Evolutionary conservation across 1,140 invertebrate genomes (phyloP).

Genomic region (Meloidogyne chitwoodi): DNA sequence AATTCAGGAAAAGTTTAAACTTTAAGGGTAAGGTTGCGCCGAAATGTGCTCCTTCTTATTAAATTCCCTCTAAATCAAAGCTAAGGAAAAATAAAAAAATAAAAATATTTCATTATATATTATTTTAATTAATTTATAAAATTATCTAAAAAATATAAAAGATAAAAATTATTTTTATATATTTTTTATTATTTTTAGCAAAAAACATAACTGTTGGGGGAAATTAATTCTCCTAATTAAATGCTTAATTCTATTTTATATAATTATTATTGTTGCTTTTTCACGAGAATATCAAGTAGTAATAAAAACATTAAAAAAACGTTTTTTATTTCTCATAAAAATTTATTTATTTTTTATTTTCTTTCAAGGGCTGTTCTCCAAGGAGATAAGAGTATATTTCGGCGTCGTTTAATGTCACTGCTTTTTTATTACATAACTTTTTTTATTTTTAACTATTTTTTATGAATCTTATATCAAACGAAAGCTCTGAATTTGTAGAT

Average conservation of each 20-base stretch:
- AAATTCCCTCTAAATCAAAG: too few relatives aligned
- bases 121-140: slow-evolving; percentile 2
- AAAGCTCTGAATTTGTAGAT: too few relatives aligned
- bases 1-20: too few relatives aligned
- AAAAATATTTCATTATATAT: too few relatives aligned
- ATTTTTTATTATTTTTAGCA: background rate
- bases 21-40: too few relatives aligned
- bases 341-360: background rate
- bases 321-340: background rate
- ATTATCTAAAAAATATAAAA: background rate
- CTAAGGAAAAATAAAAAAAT: background rate
- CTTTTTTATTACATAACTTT: too few relatives aligned
- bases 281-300: background rate
- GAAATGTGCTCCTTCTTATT: too few relatives aligned
- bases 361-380: background rate
- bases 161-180: background rate
- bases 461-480: too few relatives aligned
- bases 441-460: too few relatives aligned
- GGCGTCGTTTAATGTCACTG: background rate
- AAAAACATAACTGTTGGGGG: background rate
- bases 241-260: too few relatives aligned
- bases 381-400: background rate
- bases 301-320: background rate
- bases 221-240: background rate
- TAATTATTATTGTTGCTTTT: background rate